Percentiles rank a stretch among this genome's conserved stretches.
These are phyloP conservation scores for Gymnodraco acuticeps DNA, from an alignment of 2,797 vertebrate genomes.

Conservation along the genomic window DNA sequence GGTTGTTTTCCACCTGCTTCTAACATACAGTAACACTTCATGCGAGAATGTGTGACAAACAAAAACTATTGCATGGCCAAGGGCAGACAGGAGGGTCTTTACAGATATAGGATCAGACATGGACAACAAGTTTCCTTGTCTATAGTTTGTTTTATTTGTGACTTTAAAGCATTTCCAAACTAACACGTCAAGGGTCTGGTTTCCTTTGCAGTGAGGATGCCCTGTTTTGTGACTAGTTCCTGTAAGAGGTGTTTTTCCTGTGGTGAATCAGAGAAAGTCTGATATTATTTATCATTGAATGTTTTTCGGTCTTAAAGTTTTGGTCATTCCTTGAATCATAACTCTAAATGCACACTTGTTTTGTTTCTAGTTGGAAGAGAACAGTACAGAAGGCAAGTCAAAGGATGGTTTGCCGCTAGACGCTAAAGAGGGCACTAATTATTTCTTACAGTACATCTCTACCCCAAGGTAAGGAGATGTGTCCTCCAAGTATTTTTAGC, in stretches of 20 bases:
- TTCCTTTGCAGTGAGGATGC: background rate
- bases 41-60: background rate
- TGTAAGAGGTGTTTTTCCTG: background rate
- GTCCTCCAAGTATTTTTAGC: constrained; percentile 42
- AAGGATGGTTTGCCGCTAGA: constrained; percentile 86
- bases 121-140: background rate
- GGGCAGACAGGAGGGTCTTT: background rate
- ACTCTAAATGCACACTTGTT: constrained; percentile 1
- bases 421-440: constrained; percentile 91
- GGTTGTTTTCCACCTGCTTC: constrained; percentile 2
- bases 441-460: constrained; percentile 98
- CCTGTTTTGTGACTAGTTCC: background rate
- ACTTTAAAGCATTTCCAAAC: background rate
- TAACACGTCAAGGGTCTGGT: background rate
- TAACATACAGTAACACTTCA: background rate
- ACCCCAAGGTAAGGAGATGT: constrained; percentile 88
- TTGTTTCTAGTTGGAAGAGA: constrained; percentile 86
- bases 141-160: background rate
- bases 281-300: background rate
- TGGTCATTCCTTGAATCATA: background rate
- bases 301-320: background rate
- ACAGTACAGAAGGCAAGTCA: constrained; percentile 80
- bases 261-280: background rate
- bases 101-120: background rate
- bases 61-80: background rate